These are phyloP conservation scores for Diarsia mendica DNA, from an alignment of 2,888 invertebrate genomes.

Conservation along the genomic window DNA sequence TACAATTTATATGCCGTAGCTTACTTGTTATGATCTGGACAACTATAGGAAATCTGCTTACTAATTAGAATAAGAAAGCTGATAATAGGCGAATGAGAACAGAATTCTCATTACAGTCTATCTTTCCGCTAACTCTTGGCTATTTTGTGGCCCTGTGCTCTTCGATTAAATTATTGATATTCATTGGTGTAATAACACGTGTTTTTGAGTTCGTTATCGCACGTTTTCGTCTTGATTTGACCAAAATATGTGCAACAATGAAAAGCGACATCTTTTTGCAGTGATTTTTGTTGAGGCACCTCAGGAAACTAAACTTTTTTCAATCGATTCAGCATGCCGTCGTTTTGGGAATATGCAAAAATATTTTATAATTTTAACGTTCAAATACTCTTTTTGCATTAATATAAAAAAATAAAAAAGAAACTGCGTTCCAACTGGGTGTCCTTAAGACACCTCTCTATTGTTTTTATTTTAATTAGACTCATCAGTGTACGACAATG, in stretches of 20 bases:
- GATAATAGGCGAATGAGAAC: slow-evolving; percentile 25
- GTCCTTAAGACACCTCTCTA: neutral
- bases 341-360: too few relatives aligned
- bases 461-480: neutral
- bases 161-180: slow-evolving; percentile 4
- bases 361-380: too few relatives aligned
- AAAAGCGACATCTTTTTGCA: too few relatives aligned
- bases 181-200: slow-evolving; percentile 4
- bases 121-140: slow-evolving; percentile 12
- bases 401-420: too few relatives aligned
- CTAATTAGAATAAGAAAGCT: slow-evolving; percentile 41
- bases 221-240: too few relatives aligned
- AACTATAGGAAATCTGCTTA: slow-evolving; percentile 42
- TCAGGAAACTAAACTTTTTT: too few relatives aligned
- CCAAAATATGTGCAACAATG: too few relatives aligned
- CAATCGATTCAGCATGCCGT: too few relatives aligned
- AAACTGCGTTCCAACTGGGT: too few relatives aligned
- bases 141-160: slow-evolving; percentile 4
- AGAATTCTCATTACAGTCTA: slow-evolving; percentile 14
- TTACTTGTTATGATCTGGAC: slow-evolving; percentile 49
- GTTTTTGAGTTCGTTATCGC: neutral
- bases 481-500: slow-evolving; percentile 4
- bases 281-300: too few relatives aligned
- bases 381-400: too few relatives aligned
- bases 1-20: slow-evolving; percentile 58